These are phyloP conservation scores for Gymnocypris eckloni DNA, from an alignment of 2,797 vertebrate genomes.

Conservation along the genomic window DNA sequence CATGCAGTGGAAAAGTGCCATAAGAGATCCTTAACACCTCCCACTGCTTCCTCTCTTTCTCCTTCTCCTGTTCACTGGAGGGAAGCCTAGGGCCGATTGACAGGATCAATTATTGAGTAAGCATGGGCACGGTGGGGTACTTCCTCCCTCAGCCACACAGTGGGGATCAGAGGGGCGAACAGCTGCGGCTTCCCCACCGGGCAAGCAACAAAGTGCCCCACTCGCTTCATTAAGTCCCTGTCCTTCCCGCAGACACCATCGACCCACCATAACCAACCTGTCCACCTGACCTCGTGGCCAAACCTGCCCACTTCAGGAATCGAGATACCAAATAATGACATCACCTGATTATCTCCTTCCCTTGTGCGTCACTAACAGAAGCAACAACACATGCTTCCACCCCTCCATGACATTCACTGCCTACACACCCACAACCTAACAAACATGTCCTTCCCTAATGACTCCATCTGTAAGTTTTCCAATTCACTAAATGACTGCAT, in stretches of 20 bases:
- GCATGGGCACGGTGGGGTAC: constrained; percentile 74
- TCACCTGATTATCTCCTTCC: constrained; percentile 24
- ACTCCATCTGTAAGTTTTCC: constrained; percentile 10
- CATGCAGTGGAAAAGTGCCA: too few species aligned
- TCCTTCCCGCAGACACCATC: constrained; percentile 8
- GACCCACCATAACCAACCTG: constrained; percentile 39
- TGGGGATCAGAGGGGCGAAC: constrained; percentile 76
- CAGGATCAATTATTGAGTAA: constrained; percentile 75
- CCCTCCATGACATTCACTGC: background rate
- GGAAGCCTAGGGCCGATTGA: constrained; percentile 36
- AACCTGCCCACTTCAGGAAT: background rate
- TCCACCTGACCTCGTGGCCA: constrained; percentile 13
- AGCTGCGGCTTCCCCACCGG: constrained; percentile 73
- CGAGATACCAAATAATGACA: constrained; percentile 25
- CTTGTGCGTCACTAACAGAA: background rate
- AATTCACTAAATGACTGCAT: background rate
- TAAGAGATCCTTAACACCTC: constrained; percentile 10
- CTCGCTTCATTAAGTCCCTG: constrained; percentile 67
- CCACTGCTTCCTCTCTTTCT: constrained; percentile 4
- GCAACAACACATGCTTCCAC: background rate
- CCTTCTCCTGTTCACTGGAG: constrained; percentile 15
- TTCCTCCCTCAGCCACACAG: constrained; percentile 73
- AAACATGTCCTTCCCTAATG: constrained; percentile 39
- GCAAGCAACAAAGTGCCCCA: constrained; percentile 58
- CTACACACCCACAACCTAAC: constrained; percentile 25